Evolutionary conservation across 1,140 invertebrate genomes (phyloP).

Genomic region (Drosophila virilis): DNA sequence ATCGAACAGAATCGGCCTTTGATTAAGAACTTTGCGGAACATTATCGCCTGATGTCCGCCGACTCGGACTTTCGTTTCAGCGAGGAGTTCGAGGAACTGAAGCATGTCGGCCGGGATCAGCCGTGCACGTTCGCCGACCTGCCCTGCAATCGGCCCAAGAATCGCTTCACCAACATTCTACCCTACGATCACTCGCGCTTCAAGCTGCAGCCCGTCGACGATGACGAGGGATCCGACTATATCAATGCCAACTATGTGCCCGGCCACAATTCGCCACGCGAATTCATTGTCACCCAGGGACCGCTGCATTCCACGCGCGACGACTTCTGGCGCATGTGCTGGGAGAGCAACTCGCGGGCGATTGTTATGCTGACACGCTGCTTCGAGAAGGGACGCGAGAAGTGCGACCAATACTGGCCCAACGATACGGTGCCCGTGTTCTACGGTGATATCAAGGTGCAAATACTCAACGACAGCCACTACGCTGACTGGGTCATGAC

Average conservation of each 20-base stretch:
- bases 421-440: constrained; percentile 96
- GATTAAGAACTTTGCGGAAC: constrained; percentile 95
- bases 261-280: constrained; percentile 95
- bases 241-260: constrained; percentile 99
- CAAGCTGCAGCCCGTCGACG: constrained; percentile 97
- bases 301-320: constrained; percentile 97
- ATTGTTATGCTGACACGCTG: constrained; percentile 98
- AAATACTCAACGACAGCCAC: constrained; percentile 95
- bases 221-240: constrained; percentile 98
- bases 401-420: constrained; percentile 98
- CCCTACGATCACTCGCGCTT: constrained; percentile 98
- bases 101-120: constrained; percentile 96
- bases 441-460: constrained; percentile 98
- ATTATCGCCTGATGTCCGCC: constrained; percentile 97
- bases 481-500: constrained; percentile 98
- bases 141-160: constrained; percentile 98
- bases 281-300: constrained; percentile 99
- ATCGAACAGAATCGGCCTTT: constrained; percentile 93
- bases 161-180: constrained; percentile 99
- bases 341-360: constrained; percentile 97
- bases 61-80: constrained; percentile 99
- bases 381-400: constrained; percentile 92
- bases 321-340: constrained; percentile 99
- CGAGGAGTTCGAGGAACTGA: constrained; percentile 99
- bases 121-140: constrained; percentile 95